Evolutionary conservation across 1,140 invertebrate genomes (phyloP).

Genomic region (Bicyclus anynana): DNA sequence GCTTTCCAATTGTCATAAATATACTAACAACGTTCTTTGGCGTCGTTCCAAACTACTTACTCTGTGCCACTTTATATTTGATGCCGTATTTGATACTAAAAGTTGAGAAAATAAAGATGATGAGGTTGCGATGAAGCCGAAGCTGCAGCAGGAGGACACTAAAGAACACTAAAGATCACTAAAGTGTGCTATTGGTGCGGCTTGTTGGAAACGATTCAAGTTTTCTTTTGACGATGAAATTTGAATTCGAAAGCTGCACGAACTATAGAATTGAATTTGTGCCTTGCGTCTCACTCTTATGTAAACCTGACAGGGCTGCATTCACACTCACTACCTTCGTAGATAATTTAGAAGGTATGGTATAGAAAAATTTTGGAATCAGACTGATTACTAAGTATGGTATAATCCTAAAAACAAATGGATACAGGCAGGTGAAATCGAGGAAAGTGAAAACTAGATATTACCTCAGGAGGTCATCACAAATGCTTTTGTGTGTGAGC

Average conservation of each 20-base stretch:
- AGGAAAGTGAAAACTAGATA: too few relatives aligned
- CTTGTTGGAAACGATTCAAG: conserved; percentile 19
- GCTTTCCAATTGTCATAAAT: not conserved
- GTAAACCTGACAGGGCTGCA: too few relatives aligned
- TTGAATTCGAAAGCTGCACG: not conserved
- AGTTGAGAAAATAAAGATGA: conserved; percentile 14
- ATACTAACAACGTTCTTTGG: not conserved
- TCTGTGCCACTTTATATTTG: conserved; percentile 19
- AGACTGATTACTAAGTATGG: too few relatives aligned
- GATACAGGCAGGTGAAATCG: too few relatives aligned
- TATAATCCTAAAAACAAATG: too few relatives aligned
- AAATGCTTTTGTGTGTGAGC: too few relatives aligned
- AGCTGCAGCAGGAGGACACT: not conserved
- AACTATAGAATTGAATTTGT: too few relatives aligned
- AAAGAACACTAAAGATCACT: not conserved
- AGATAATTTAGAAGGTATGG: too few relatives aligned
- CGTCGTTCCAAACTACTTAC: conserved; percentile 5
- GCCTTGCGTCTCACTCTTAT: too few relatives aligned
- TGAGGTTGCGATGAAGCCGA: conserved; percentile 15
- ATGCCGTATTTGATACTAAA: conserved; percentile 13
- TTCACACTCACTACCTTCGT: too few relatives aligned
- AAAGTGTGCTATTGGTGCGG: conserved; percentile 4
- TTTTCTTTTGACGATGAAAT: conserved; percentile 10
- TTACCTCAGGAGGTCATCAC: too few relatives aligned
- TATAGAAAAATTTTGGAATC: too few relatives aligned